phyloP scores from a whole-genome alignment of 2,888 invertebrate genomes.

The Seira ritae region DNA sequence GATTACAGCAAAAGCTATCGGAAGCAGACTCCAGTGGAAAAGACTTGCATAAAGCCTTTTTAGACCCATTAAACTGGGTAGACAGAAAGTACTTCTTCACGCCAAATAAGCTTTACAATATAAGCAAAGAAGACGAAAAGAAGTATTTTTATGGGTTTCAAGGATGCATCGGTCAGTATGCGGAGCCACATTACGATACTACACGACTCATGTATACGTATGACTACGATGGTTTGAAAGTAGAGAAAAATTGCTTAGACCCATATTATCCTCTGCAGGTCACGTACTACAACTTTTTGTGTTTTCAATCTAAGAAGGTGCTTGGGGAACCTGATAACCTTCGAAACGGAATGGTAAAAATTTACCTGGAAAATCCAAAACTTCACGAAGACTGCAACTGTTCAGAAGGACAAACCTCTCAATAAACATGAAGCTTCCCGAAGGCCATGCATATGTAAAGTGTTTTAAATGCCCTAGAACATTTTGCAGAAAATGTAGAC shows the following conservation, averaged over 20 bases:
- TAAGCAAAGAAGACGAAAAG: neutral
- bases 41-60: neutral
- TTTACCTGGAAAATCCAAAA: no score
- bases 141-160: neutral
- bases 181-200: neutral
- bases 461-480: neutral
- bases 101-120: neutral
- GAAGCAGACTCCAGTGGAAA: neutral
- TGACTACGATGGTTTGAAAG: neutral
- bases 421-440: neutral
- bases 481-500: neutral
- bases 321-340: no score
- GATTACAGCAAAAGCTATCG: neutral
- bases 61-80: neutral
- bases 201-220: neutral
- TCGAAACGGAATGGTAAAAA: no score
- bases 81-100: neutral
- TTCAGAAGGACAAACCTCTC: neutral
- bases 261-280: neutral
- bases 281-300: neutral
- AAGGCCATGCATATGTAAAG: neutral
- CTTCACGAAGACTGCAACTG: neutral
- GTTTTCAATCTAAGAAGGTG: no score
- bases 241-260: neutral
- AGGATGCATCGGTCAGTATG: neutral